Evolutionary conservation across 2,888 invertebrate species (phyloP).

Genomic region (Zaprionus lineosus): DNA sequence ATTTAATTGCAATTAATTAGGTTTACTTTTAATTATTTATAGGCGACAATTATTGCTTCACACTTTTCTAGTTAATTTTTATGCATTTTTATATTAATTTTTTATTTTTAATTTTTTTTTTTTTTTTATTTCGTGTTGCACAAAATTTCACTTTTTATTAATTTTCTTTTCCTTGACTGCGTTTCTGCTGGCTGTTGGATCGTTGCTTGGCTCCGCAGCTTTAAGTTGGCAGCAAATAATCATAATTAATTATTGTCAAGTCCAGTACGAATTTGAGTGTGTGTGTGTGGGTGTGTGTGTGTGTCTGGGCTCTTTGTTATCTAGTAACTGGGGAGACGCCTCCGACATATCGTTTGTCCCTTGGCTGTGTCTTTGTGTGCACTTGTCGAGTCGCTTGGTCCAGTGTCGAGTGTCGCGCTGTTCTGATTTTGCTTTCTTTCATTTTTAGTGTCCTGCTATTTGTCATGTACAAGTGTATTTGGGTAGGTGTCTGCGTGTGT

Average conservation of each 20-base stretch:
- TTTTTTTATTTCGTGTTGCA: constrained; percentile 36
- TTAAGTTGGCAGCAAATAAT: constrained; percentile 33
- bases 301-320: no score
- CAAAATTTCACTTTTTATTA: constrained; percentile 62
- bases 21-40: constrained; percentile 3
- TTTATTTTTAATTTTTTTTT: constrained; percentile 11
- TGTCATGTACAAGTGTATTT: constrained; percentile 33
- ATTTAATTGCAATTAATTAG: constrained; percentile 6
- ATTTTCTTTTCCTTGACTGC: constrained; percentile 8
- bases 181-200: no score
- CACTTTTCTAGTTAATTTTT: constrained; percentile 51
- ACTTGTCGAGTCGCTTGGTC: constrained; percentile 46
- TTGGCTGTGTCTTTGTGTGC: constrained; percentile 3
- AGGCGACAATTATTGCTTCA: constrained; percentile 19
- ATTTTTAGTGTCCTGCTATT: constrained; percentile 21
- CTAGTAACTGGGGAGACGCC: no score
- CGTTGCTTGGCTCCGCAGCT: constrained; percentile 1
- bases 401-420: constrained; percentile 50
- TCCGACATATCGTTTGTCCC: not conserved
- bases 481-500: constrained; percentile 7
- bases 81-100: constrained; percentile 36
- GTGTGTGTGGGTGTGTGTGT: constrained; percentile 1
- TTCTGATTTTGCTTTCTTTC: constrained; percentile 61
- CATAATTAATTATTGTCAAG: constrained; percentile 33
- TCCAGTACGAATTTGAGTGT: not conserved